Percentiles rank a stretch among this genome's conserved stretches.
Evolutionary conservation across 1,140 invertebrate genomes (phyloP).

Genomic region (Maniola jurtina): DNA sequence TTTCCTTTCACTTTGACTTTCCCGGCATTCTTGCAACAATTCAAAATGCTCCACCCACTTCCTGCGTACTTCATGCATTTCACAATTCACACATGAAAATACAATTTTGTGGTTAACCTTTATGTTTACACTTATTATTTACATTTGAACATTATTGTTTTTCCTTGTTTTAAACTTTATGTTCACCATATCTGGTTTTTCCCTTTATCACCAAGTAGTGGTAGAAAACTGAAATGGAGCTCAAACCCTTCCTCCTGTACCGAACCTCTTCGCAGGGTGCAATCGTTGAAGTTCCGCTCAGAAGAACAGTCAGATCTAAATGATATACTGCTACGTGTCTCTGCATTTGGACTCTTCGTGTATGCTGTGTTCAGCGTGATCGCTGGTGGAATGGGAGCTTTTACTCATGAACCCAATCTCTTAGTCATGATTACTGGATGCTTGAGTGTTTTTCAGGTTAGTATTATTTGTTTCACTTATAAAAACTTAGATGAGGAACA

Average conservation of each 20-base stretch:
- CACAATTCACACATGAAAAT: not conserved
- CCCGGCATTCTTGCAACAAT: slow-evolving; percentile 6
- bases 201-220: slow-evolving; percentile 53
- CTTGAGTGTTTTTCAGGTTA: slow-evolving; percentile 90
- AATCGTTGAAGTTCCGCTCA: slow-evolving; percentile 91
- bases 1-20: slow-evolving; percentile 15
- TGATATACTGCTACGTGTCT: slow-evolving; percentile 93
- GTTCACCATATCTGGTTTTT: slow-evolving; percentile 65
- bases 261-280: slow-evolving; percentile 84
- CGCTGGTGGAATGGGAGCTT: slow-evolving; percentile 89
- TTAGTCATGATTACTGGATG: slow-evolving; percentile 93
- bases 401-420: slow-evolving; percentile 91
- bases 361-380: slow-evolving; percentile 96
- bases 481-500: not conserved
- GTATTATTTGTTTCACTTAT: slow-evolving; percentile 11
- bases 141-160: slow-evolving; percentile 13
- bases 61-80: slow-evolving; percentile 1
- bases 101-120: slow-evolving; percentile 11
- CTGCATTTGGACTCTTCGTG: slow-evolving; percentile 94
- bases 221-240: slow-evolving; percentile 76
- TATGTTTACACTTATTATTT: slow-evolving; percentile 8
- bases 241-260: slow-evolving; percentile 72
- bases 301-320: slow-evolving; percentile 93
- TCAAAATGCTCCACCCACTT: not conserved
- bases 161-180: slow-evolving; percentile 34